Evolutionary conservation across 2,797 vertebrate genomes (phyloP).

Genomic region (Aldrovandia affinis): DNA sequence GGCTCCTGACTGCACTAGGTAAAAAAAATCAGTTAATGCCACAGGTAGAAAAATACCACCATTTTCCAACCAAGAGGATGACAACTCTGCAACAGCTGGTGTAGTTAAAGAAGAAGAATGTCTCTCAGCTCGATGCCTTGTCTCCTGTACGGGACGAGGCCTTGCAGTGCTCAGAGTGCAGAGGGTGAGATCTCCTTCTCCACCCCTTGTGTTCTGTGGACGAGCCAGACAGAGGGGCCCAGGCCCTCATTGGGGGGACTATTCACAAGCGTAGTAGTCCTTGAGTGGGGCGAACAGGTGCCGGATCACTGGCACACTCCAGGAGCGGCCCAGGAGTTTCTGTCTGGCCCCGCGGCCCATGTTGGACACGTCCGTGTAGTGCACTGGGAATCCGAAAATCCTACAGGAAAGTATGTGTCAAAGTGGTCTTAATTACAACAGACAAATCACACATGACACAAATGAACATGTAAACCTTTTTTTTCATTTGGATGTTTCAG

Average conservation of each 20-base stretch:
- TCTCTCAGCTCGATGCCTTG: background rate
- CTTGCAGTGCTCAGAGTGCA: background rate
- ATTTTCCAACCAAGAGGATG: background rate
- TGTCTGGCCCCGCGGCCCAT: conserved; percentile 85
- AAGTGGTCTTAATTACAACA: background rate
- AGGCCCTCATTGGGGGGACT: conserved; percentile 50
- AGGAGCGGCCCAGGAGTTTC: conserved; percentile 89
- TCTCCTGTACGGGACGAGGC: background rate
- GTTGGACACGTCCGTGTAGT: conserved; percentile 92
- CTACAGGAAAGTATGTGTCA: conserved; percentile 60
- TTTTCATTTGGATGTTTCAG: too few relatives aligned
- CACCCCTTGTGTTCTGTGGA: background rate
- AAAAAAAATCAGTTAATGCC: background rate
- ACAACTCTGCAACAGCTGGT: background rate
- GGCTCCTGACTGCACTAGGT: background rate
- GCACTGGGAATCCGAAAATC: conserved; percentile 93
- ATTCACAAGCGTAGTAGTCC: conserved; percentile 95
- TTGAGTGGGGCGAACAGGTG: conserved; percentile 95
- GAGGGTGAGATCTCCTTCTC: background rate
- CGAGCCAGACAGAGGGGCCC: background rate
- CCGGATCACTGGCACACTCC: conserved; percentile 92
- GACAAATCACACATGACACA: background rate
- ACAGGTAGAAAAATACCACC: background rate
- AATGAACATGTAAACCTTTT: too few relatives aligned
- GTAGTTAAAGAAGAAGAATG: background rate